Base-by-base conservation (phyloP, 2,888 invertebrate species). In the Dicyrtomina minuta region DNA sequence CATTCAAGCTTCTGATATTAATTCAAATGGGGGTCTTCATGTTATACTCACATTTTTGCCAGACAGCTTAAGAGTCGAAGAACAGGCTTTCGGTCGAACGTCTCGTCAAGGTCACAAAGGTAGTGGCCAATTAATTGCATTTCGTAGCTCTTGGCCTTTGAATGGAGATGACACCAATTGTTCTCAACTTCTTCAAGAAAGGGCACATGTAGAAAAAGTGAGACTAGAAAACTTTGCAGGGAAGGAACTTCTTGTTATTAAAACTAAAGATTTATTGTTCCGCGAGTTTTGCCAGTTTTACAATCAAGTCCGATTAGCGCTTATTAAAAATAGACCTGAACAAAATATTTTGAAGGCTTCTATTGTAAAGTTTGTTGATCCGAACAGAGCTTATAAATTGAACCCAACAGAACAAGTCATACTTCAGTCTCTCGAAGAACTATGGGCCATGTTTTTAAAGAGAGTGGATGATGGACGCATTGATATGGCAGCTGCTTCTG, bases 31-130 rank as follows among this genome's bases (percentile, higher is more conserved):
- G n/a, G n/a, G n/a, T n/a, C n/a, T n/a, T n/a, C n/a, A n/a, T n/a
- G n/a, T n/a, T n/a, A n/a, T n/a, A n/a, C n/a, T n/a, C 1, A 70
- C 74, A 17, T 73, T 73, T 43, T 60, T 73, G 0, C 70, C 73
- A 5, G 55, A 49, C 13, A 70, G 44, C 26, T 13, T 62, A 1
- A 58, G 74, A 6, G 72, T 73, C 0, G 73, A 74, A 26, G 64
- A 72, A 27, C 74, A 74, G 67, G 71, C 69, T 8, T 66, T 66
- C 46, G 74, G 74, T 12, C 10, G 74, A 22, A 70, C 74, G 2
- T 39, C 68, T 2, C 26, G 74, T 8, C 72, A 73, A 61, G 74
- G 69, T 0, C 51, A 70, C 5, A 39, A 41, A 22, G 74, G 74
- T 0, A 58, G 70, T 8, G 66, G 62, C 24, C 72, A 74, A 46